Evolutionary conservation across 2,888 invertebrate species (phyloP), one percentile per base, ranked within the genome.

Genomic region (Lydus trimaculatus): DNA sequence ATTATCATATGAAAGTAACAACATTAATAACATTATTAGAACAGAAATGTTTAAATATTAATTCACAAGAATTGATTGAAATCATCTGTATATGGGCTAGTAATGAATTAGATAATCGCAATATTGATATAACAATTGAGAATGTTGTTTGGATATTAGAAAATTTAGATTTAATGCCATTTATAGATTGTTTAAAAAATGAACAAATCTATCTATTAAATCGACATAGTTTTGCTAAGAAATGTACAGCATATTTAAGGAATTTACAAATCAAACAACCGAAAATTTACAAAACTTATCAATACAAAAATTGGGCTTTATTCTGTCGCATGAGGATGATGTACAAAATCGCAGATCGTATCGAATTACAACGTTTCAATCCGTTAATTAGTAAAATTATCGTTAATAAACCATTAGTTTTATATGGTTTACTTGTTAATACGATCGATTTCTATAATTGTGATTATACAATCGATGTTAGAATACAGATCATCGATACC

Each of bases 81-180:
- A 84, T 86, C 77, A 86, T 88, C 20, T 85, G 89, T 79, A 85
- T 86, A 68, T 91, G 91, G 91, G 86, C 88, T 56, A 75, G 82
- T 64, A 79, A 83, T 73, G 89, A 88, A 78, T 89, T 77, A 79
- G 86, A 78, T 83, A 85, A 72, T 84, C 85, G 73, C 83, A 85
- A 58, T 68, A 76, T 87, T 17, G 76, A 82, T 60, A 77, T 80
- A 48, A 85, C 85, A 62, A 77, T 85, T 65, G 84, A 86, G 72
- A 88, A 87, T 76, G 85, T 87, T 61, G 59, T 78, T 15, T 58
- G 69, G 61, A 60, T 78, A 39, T 68, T 79, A 33, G 71, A 73
- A 60, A 68, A 73, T 36, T 73, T 74, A 60, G 70, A 76, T 43
- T 65, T 79, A 33, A 28, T 79, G 17, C 66, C 70, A n/a, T 73